A percentile compares a stretch with the other conserved stretches of the same genome.
Evolutionary conservation across 2,888 invertebrate species (phyloP).

Genomic region (Eurytoma adleriae): DNA sequence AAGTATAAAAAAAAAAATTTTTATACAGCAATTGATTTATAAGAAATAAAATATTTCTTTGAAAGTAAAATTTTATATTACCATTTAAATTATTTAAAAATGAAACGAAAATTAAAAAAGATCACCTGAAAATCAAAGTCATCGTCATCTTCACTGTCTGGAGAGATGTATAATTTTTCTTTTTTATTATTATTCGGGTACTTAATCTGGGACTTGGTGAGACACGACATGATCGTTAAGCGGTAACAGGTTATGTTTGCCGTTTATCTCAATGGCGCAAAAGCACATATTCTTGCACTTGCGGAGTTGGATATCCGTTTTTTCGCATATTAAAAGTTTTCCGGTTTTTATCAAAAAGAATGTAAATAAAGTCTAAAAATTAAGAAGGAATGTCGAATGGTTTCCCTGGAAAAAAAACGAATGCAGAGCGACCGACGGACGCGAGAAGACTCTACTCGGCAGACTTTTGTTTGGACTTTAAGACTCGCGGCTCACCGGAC

Average conservation of each 20-base stretch:
- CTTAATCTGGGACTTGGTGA: constrained; percentile 53
- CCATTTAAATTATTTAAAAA: constrained; percentile 1
- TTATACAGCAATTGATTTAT: too few species aligned
- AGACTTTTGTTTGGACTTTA: constrained; percentile 51
- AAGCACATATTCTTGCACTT: neutral
- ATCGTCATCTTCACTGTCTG: constrained; percentile 76
- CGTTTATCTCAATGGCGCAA: constrained; percentile 2
- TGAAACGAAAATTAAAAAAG: constrained; percentile 15
- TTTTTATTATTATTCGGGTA: constrained; percentile 60
- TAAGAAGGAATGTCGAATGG: neutral
- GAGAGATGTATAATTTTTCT: constrained; percentile 61
- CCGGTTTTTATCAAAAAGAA: constrained; percentile 1
- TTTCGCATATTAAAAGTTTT: constrained; percentile 34
- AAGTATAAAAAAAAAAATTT: neutral
- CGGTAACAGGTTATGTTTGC: constrained; percentile 49
- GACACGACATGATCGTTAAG: constrained; percentile 35
- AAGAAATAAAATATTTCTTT: neutral
- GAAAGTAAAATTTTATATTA: neutral
- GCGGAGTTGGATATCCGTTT: neutral
- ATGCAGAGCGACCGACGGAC: constrained; percentile 21
- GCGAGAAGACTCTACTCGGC: constrained; percentile 19
- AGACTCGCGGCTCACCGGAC: neutral
- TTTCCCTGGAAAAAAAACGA: constrained; percentile 29
- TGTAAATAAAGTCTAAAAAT: constrained; percentile 5
- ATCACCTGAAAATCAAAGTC: constrained; percentile 82